These are phyloP conservation scores for Phrynosoma blainvillii DNA, from an alignment of 2,113 vertebrate genomes.

Conservation along the genomic window DNA sequence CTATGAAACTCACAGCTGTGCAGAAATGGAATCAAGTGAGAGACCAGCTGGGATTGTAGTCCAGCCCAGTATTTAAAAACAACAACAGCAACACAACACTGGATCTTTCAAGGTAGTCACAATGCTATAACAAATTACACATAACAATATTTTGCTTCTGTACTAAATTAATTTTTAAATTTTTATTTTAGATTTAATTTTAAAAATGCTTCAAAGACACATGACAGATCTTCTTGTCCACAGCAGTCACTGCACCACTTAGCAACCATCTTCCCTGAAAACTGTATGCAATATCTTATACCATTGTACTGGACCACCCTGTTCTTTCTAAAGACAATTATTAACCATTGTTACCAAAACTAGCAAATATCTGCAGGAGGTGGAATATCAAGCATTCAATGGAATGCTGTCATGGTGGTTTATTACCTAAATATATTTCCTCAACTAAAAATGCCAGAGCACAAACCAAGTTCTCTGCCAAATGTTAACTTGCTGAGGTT, in stretches of 20 bases:
- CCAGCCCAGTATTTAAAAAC: not conserved
- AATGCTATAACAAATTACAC: not conserved
- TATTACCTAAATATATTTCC: not conserved
- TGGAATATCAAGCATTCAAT: not conserved
- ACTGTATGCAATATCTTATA: not conserved
- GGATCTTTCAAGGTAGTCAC: not conserved
- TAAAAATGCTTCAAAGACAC: not conserved
- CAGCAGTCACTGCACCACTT: too few species aligned
- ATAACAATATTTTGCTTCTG: not conserved
- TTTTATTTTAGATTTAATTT: too few species aligned
- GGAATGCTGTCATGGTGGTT: not conserved
- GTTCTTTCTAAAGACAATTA: not conserved
- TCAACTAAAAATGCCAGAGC: not conserved
- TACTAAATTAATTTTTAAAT: not conserved
- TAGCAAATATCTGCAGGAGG: not conserved
- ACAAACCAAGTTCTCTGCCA: not conserved
- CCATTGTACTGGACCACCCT: not conserved
- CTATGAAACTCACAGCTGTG: conserved; percentile 20
- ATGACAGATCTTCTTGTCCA: not conserved
- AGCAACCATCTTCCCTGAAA: not conserved
- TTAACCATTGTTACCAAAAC: not conserved
- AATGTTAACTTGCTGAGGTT: not conserved
- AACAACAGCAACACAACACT: not conserved
- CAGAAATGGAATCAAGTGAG: not conserved
- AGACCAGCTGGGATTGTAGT: conserved; percentile 19